phyloP scores from a whole-genome alignment of 2,888 invertebrate species.

The Mesorhabditis spiculigera region DNA sequence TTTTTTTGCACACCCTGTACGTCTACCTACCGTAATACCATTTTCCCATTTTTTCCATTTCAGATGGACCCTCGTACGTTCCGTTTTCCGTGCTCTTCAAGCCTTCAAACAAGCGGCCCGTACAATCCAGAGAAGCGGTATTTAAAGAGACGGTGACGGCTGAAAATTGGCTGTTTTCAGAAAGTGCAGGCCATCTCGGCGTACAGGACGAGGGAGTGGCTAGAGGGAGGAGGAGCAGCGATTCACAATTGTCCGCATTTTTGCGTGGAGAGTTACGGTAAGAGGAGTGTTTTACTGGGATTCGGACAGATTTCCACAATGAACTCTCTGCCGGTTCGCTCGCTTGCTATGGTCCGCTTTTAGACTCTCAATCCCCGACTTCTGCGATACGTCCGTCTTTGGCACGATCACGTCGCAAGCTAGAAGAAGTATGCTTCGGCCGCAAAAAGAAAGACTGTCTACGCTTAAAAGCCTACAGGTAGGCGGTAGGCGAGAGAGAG shows the following conservation, averaged over 20 bases:
- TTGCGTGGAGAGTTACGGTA: conserved; percentile 51
- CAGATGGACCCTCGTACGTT: conserved; percentile 43
- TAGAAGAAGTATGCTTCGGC: conserved; percentile 32
- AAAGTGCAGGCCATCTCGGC: conserved; percentile 45
- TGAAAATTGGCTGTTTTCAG: conserved; percentile 10
- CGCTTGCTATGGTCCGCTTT: too few species aligned
- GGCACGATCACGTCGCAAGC: conserved; percentile 53
- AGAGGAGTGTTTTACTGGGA: too few species aligned
- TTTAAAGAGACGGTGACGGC: background rate
- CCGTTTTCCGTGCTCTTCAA: conserved; percentile 45
- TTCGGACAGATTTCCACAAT: too few species aligned
- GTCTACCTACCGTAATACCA: too few species aligned
- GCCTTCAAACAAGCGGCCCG: conserved; percentile 56
- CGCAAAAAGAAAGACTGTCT: conserved; percentile 42
- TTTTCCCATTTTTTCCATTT: background rate
- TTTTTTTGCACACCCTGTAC: too few species aligned
- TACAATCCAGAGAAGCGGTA: conserved; percentile 44
- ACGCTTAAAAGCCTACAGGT: conserved; percentile 42
- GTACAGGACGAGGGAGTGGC: conserved; percentile 25
- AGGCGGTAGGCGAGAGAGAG: background rate
- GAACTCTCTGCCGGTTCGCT: too few species aligned
- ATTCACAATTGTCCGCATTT: conserved; percentile 54
- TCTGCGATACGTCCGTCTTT: conserved; percentile 57
- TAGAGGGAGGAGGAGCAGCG: conserved; percentile 36
- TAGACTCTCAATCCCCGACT: conserved; percentile 44